phyloP scores from a whole-genome alignment of 2,797 vertebrate genomes.

The Simalia tracyae region DNA sequence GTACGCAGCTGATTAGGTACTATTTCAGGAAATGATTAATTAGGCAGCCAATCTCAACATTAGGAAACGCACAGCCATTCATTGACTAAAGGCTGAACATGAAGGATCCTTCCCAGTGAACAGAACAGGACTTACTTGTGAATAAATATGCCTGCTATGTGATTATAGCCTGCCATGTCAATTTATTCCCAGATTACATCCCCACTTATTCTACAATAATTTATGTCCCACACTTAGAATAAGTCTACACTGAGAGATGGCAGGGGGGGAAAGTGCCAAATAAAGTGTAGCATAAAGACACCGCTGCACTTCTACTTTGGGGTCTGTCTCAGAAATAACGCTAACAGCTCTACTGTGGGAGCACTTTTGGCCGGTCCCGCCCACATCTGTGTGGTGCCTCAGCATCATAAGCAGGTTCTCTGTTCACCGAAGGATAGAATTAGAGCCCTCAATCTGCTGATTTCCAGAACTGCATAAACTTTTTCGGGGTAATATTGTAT shows the following conservation, averaged over 20 bases:
- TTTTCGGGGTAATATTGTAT: neutral
- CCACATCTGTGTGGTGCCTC: neutral
- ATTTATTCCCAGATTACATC: neutral
- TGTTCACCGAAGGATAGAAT: neutral
- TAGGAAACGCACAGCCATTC: neutral
- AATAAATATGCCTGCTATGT: neutral
- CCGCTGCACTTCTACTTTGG: neutral
- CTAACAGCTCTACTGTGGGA: neutral
- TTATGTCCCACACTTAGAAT: neutral
- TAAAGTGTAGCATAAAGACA: neutral
- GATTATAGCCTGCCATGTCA: neutral
- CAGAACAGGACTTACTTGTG: neutral
- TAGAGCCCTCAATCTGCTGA: neutral
- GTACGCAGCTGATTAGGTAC: neutral
- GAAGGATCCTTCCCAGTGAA: neutral
- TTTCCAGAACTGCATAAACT: neutral
- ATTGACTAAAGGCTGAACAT: neutral
- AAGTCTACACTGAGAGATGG: neutral
- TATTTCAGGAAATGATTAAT: neutral
- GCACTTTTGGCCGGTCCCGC: neutral
- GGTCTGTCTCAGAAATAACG: neutral
- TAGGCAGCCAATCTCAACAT: neutral
- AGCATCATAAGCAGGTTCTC: neutral
- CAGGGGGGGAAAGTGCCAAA: too few species aligned
- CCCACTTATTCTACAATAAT: neutral